These are phyloP conservation scores for Brachionus asplanchnoidis DNA, from an alignment of 1,140 invertebrate genomes.

Conservation along the genomic window DNA sequence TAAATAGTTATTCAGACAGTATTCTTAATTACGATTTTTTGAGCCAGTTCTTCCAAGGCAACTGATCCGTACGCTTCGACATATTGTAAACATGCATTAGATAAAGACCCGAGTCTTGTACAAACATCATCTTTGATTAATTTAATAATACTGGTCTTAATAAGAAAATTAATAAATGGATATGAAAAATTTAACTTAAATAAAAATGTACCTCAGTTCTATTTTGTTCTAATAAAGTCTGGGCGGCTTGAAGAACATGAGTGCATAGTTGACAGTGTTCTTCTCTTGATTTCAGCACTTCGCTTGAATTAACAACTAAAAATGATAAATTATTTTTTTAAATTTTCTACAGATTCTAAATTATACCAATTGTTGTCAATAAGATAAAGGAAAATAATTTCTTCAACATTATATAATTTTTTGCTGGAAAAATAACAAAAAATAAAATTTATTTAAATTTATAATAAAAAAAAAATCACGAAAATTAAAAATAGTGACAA, in stretches of 20 bases:
- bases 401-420: not conserved
- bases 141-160: not conserved
- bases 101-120: not conserved
- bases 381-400: not conserved
- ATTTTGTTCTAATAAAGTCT: constrained; percentile 33
- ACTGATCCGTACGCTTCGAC: constrained; percentile 2
- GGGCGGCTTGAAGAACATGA: not conserved
- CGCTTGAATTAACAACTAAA: not conserved
- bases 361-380: not conserved
- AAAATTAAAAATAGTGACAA: not conserved
- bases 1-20: not conserved
- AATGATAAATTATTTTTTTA: not conserved
- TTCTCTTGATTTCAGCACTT: not conserved
- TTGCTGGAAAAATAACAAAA: not conserved
- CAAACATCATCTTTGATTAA: constrained; percentile 26
- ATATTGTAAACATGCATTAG: constrained; percentile 1
- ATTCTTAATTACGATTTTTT: not conserved
- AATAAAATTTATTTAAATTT: not conserved
- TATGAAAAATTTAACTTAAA: not conserved
- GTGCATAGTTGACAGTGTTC: not conserved
- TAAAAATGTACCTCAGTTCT: constrained; percentile 10
- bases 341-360: not conserved
- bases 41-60: not conserved
- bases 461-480: not conserved
- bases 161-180: not conserved